A percentile compares a stretch with the other conserved stretches of the same genome.
Conservation (phyloP, 2,113 vertebrate species). For the Ahaetulla prasina region DNA sequence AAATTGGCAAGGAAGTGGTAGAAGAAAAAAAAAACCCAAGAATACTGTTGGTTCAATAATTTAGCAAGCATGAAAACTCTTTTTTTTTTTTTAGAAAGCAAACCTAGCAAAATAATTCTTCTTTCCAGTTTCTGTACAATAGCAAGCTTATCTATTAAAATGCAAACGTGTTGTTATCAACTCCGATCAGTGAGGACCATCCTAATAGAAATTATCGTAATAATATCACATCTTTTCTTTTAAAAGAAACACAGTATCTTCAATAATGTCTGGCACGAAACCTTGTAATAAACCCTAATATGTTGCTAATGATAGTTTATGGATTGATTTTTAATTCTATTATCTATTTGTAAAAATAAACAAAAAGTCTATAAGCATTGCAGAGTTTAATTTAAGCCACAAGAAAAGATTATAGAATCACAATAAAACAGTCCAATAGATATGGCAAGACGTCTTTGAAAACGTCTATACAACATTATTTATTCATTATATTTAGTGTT, state of each 20-base stretch:
- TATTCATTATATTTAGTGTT: neutral
- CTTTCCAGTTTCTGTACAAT: neutral
- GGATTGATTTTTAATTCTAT: neutral
- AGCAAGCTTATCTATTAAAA: neutral
- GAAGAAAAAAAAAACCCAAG: neutral
- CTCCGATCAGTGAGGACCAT: neutral
- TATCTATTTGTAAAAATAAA: neutral
- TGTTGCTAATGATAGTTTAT: neutral
- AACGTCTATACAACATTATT: neutral
- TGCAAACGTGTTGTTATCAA: neutral
- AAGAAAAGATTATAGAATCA: neutral
- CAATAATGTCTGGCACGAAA: neutral
- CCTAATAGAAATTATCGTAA: neutral
- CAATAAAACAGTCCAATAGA: neutral
- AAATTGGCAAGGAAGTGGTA: neutral
- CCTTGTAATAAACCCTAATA: neutral
- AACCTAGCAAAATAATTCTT: neutral
- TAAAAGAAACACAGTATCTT: neutral
- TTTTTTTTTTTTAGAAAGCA: neutral
- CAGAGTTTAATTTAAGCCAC: neutral
- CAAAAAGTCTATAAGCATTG: too few relatives aligned
- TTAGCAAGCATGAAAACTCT: neutral
- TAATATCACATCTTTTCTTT: neutral
- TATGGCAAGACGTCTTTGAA: neutral
- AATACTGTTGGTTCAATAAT: conserved; percentile 1